Base-by-base conservation (phyloP, 1,140 invertebrate species). In the Zeugodacus cucurbitae region DNA sequence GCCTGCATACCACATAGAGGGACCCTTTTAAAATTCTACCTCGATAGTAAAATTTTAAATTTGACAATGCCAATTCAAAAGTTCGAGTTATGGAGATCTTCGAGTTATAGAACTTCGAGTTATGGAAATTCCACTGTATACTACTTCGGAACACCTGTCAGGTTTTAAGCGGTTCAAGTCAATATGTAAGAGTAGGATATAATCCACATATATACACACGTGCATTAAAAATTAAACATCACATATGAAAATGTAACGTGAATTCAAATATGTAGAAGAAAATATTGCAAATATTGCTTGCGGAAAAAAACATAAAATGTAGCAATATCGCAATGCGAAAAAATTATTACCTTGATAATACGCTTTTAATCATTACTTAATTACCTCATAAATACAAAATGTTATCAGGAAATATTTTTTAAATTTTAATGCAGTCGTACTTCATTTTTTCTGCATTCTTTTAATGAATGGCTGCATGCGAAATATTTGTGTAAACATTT, bases 331-430 rank as follows among this genome's bases (percentile, higher is more conserved):
- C 34, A 74, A 37, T 41, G 20, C 32, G 26, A 62, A 74, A 74
- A 74, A 74, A 41, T 74, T 74, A 74, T 74, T 74, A 74, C 70
- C 70, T 74, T 74, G 34, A 74, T 74, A 74, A 74, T 74, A 34
- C 70, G 70, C 70, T 74, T 74, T 74, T 74, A 74, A 74, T 74
- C 70, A 74, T 74, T 41, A 74, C 70, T 74, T 74, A 74, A 74
- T 74, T 74, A 74, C 70, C 70, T 74, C 70, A 74, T 74, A 74
- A 74, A 74, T 74, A 74, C 32, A 22, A 74, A 74, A 74, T 74
- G 32, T 74, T 41, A 74, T 74, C 70, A n/a, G 70, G n/a, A 74
- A 41, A 44, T 74, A 70, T 41, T 74, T 74, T 74, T 74, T 74
- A 29, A 14, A 74, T 41, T 41, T 74, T 74, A 74, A 74, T 74